Evolutionary conservation across 2,797 vertebrate genomes (phyloP), one percentile per base, ranked within the genome.

Genomic region (Urophycis tenuis): DNA sequence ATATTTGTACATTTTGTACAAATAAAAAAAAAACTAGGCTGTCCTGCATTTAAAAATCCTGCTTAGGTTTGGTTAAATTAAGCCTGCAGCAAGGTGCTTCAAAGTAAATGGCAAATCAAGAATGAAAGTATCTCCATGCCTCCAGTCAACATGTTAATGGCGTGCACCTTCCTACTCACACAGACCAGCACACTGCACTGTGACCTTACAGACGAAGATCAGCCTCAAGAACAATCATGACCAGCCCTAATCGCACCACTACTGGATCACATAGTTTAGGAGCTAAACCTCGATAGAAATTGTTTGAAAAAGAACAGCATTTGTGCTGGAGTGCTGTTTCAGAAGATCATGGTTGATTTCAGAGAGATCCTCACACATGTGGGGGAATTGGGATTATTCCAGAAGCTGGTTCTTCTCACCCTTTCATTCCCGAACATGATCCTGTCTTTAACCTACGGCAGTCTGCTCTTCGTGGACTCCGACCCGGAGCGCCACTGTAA

Each of bases 331-430:
- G 36, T 41, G 39, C 39, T 41, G 39, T 41, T 80, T 81, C 79
- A 85, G 85, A 76, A 70, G 0, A 71, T 17, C 72, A 95, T 94
- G 94, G 82, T 89, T 0, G 89, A 89, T 0, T 81, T 93, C 0
- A 92, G 92, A 19, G 92, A 92, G 72, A 88, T 94, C 77, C 85
- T 95, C 31, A 86, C 76, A 31, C 85, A 49, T 2, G 76, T 91
- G 0, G 94, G 93, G 0, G 93, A 93, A 35, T 95, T 94, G 72
- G 93, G 94, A 67, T 77, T 75, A 0, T 95, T 96, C 75, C 95
- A 96, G 85, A 86, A 91, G 72, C 30, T 81, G 70, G 72, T 93
- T 29, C 81, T 94, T 34, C 60, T 94, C 17, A 79, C 92, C 19
- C 79, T 94, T 0, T 74, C 87, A 36, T 11, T 94, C 22, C 91